These are phyloP conservation scores for Unio delphinus DNA, from an alignment of 2,888 invertebrate species.

Conservation along the genomic window DNA sequence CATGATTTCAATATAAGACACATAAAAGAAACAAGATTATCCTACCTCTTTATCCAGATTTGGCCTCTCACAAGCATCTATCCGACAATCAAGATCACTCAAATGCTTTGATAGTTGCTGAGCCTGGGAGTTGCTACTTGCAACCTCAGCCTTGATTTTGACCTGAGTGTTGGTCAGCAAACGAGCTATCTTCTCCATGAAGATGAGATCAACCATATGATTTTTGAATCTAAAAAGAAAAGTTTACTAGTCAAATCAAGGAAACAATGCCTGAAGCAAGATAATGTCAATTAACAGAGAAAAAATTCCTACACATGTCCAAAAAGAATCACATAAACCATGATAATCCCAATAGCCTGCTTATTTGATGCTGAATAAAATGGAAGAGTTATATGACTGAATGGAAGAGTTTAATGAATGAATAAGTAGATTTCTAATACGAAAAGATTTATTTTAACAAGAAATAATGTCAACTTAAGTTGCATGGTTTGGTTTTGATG, in stretches of 20 bases:
- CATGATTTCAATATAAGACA: no score
- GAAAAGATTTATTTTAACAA: no score
- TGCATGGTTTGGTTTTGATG: no score
- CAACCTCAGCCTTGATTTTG: constrained; percentile 70
- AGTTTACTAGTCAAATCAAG: neutral
- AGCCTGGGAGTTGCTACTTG: constrained; percentile 67
- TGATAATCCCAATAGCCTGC: no score
- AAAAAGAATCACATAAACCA: no score
- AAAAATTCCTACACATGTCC: neutral
- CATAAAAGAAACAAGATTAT: no score
- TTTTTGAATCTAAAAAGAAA: constrained; percentile 64
- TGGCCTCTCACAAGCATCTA: constrained; percentile 67
- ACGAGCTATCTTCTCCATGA: constrained; percentile 70
- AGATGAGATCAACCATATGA: constrained; percentile 70
- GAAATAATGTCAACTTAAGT: no score
- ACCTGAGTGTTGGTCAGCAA: constrained; percentile 71
- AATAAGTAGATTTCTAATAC: no score
- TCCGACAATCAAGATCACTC: constrained; percentile 55
- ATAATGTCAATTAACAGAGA: neutral
- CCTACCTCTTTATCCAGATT: constrained; percentile 68
- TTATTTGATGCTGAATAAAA: no score
- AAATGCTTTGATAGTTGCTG: constrained; percentile 60
- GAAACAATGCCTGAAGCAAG: neutral
- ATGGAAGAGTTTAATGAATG: no score
- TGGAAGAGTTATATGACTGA: no score